Conservation (phyloP, 2,888 invertebrate genomes). For the Ariolimax columbianus region DNA sequence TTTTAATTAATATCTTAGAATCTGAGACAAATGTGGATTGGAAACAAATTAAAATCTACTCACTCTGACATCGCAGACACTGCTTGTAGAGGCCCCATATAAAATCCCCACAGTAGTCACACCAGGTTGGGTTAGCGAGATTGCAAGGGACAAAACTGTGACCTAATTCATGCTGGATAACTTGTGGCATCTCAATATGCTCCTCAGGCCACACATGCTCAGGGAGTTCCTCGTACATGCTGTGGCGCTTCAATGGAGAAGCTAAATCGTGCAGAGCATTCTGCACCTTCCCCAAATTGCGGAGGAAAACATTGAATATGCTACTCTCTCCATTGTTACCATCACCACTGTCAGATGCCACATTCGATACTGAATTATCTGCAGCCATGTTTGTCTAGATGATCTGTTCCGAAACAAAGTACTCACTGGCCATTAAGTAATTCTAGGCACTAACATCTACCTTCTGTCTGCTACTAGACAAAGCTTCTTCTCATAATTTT, state of each 20-base stretch:
- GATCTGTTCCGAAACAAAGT: constrained; percentile 42
- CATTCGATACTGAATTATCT: constrained; percentile 56
- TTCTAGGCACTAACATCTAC: neutral
- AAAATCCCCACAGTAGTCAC: constrained; percentile 81
- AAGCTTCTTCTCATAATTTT: no score
- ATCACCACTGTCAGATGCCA: neutral
- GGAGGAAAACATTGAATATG: constrained; percentile 63
- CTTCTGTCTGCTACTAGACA: no score
- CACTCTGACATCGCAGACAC: constrained; percentile 79
- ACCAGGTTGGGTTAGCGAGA: constrained; percentile 79
- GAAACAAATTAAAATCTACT: constrained; percentile 65
- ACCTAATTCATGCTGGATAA: constrained; percentile 62
- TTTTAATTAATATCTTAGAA: neutral
- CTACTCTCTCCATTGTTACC: constrained; percentile 32
- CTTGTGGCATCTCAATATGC: constrained; percentile 72
- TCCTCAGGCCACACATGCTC: constrained; percentile 54
- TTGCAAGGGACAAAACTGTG: constrained; percentile 70
- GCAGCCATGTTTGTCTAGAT: constrained; percentile 51
- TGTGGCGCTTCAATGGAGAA: constrained; percentile 42
- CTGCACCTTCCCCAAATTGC: constrained; percentile 55
- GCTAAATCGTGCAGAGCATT: constrained; percentile 56
- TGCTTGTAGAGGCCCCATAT: constrained; percentile 80
- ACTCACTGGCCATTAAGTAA: constrained; percentile 46
- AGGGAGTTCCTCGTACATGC: constrained; percentile 44
- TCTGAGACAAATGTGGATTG: neutral